Evolutionary conservation across 2,113 vertebrate species (phyloP), one percentile per base, ranked within the genome.

Genomic region (Anoplopoma fimbria): DNA sequence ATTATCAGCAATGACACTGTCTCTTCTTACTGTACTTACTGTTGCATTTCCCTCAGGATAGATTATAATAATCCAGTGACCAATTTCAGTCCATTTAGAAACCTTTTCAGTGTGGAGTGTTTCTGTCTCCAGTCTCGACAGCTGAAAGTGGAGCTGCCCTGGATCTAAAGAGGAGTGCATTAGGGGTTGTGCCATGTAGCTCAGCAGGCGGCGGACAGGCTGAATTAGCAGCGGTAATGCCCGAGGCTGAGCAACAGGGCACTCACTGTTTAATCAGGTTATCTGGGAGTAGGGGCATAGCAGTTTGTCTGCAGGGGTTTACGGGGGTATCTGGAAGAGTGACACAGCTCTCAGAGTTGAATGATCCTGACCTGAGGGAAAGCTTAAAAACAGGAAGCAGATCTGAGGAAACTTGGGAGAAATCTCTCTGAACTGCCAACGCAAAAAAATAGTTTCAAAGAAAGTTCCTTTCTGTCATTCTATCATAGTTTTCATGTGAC

Each of bases 221-320:
- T 84, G 71, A 92, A 93, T 93, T 90, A 93, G 82, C 74, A 71
- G 75, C 51, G 4, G 29, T 82, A 69, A 83, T 83, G 76, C 79
- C 79, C 23, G 58, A 72, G 75, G 88, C 75, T 69, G 80, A 84
- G 90, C 80, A 81, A 78, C 82, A 81, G 85, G 80, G 76, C 77
- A 23, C 83, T 87, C 29, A 63, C 75, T 65, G 80, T 72, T 81
- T 86, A 93, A 93, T 88, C 87, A 84, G 87, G 86, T 92, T 91
- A 89, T 89, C 77, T 88, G 65, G 53, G 82, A 72, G 81, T n/a
- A n/a, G 49, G 55, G 74, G 31, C 82, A 69, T 62, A 73, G 65
- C 55, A 36, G 83, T 62, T 9, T 71, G 81, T 77, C 73, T 64
- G 72, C 67, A 69, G 69, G 38, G 76, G 63, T 73, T 70, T 69